Conservation (phyloP, 2,797 vertebrate genomes). For the Vultur gryphus region DNA sequence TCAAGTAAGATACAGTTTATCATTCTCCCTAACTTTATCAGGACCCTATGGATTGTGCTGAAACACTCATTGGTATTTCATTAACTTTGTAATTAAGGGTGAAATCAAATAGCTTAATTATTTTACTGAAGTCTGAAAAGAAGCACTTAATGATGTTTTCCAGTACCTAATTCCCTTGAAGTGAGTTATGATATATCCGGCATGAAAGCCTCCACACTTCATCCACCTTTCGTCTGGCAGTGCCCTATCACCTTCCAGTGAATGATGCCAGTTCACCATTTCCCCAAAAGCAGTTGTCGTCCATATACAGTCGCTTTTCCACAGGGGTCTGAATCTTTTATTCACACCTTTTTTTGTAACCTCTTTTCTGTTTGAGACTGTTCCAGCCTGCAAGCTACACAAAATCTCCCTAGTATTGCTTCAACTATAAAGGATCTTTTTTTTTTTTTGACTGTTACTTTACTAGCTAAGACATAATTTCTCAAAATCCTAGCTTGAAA, state of each 20-base stretch:
- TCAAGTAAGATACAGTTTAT: not conserved
- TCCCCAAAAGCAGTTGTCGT: not conserved
- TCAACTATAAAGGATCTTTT: not conserved
- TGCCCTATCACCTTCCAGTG: not conserved
- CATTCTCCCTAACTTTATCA: not conserved
- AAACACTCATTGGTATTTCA: conserved; percentile 30
- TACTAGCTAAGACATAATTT: not conserved
- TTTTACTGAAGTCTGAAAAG: conserved; percentile 32
- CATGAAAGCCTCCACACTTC: not conserved
- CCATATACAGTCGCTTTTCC: accelerated
- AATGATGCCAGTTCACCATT: not conserved
- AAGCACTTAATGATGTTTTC: conserved; percentile 26
- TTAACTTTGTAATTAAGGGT: conserved; percentile 44
- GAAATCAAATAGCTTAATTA: conserved; percentile 44
- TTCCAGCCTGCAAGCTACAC: not conserved
- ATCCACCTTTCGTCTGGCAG: not conserved
- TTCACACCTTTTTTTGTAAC: not conserved
- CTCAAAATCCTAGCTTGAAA: not conserved
- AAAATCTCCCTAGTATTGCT: not conserved
- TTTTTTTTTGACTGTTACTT: not conserved
- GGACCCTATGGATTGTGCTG: conserved; percentile 7
- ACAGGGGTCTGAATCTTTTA: not conserved
- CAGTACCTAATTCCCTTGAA: not conserved
- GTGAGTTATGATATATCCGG: conserved; percentile 15
- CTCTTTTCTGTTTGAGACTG: not conserved